Conservation (phyloP, 1,140 invertebrate species). For the Diorhabda sublineata region DNA sequence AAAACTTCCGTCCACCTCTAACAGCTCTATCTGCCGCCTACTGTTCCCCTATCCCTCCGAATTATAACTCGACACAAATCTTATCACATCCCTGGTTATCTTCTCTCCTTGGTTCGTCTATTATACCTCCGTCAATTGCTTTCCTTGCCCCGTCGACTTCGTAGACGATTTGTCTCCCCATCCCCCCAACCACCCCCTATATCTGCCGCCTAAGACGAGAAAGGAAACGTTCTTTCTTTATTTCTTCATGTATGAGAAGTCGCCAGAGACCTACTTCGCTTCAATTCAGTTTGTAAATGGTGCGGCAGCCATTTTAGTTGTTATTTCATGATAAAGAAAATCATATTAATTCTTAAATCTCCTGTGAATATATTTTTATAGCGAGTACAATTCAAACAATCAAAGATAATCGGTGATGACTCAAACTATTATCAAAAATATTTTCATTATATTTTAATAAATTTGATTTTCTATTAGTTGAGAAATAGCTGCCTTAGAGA, state of each 20-base stretch:
- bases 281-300: background rate
- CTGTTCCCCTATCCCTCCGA: slow-evolving; percentile 20
- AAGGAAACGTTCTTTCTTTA: slow-evolving; percentile 5
- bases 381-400: too few relatives aligned
- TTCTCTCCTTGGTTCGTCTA: slow-evolving; percentile 19
- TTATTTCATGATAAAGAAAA: background rate
- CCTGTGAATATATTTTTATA: too few relatives aligned
- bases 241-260: slow-evolving; percentile 7
- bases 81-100: slow-evolving; percentile 33
- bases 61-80: slow-evolving; percentile 32
- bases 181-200: slow-evolving; percentile 1
- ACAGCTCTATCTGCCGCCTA: slow-evolving; percentile 21
- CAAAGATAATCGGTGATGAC: too few relatives aligned
- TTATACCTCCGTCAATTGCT: slow-evolving; percentile 16
- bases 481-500: too few relatives aligned
- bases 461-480: too few relatives aligned
- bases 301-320: background rate
- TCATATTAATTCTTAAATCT: too few relatives aligned
- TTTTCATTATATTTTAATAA: too few relatives aligned
- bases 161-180: slow-evolving; percentile 6
- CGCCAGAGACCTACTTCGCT: background rate
- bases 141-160: slow-evolving; percentile 7
- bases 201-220: slow-evolving; percentile 15
- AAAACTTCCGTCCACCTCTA: slow-evolving; percentile 7
- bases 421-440: too few relatives aligned